Base-by-base conservation (phyloP, 1,140 invertebrate genomes). In the Heliconius himera region DNA sequence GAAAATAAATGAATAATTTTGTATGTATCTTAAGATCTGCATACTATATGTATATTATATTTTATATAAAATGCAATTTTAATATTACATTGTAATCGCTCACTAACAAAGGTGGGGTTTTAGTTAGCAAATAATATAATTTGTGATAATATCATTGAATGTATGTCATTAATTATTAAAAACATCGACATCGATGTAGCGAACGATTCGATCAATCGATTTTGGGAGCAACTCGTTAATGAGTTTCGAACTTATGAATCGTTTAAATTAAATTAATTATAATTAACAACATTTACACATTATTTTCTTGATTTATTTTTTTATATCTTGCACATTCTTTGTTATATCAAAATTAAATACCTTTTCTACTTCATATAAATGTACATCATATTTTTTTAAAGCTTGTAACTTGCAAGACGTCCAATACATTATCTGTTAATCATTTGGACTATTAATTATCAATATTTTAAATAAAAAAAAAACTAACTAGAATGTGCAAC, bases 61-160 rank as follows among this genome's bases (percentile, higher is more conserved):
- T 66, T 66, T 60, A 60, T 60, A 60, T 60, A 22, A 22, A 60
- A 60, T 60, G 20, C 20, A 22, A 60, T 22, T 22, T 22, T 60
- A 60, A 22, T 60, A 60, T 22, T 60, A 22, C 9, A 60, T 60
- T 60, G 54, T 51, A 51, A 22, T 60, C n/a, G 20, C 54, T 60
- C 54, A 60, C 54, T 60, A 60, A 54, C 41, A 16, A 20, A 11
- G n/a, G 54, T 60, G 54, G 20, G 20, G 54, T n/a, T 60, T 8
- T 60, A 60, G 54, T 22, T 60, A 60, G 54, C 54, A 60, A 66
- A 29, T 29, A 66, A 66, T 66, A 66, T 66, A 26, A 66, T 29
- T 66, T 66, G 60, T 66, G 60, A 66, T 66, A 66, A 16, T 66
- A 66, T 66, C 60, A 66, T 66, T 66, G 60, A 29, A 26, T 66